phyloP scores from a whole-genome alignment of 2,113 vertebrate species.

The Caranx ignobilis region DNA sequence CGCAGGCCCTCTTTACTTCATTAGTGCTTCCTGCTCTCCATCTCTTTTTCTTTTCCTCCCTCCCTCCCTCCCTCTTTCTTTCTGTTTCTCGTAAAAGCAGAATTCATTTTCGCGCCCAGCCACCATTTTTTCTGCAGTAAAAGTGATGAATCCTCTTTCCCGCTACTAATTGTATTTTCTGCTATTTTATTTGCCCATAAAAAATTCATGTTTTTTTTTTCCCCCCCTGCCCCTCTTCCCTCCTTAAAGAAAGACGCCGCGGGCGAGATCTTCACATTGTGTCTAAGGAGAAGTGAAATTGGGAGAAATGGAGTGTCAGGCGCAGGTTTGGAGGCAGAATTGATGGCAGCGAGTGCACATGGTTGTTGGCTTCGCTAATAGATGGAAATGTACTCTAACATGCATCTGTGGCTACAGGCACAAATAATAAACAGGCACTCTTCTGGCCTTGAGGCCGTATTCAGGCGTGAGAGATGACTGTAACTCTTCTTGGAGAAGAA shows the following conservation, averaged over 20 bases:
- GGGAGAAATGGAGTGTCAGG: constrained; percentile 53
- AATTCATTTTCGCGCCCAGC: constrained; percentile 58
- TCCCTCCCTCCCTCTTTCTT: background rate
- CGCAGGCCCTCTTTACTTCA: constrained; percentile 49
- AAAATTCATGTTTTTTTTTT: constrained; percentile 56
- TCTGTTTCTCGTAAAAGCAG: constrained; percentile 62
- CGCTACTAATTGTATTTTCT: constrained; percentile 71
- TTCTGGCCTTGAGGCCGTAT: constrained; percentile 9
- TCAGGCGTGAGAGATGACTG: constrained; percentile 35
- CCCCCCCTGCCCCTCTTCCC: background rate
- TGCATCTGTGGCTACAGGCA: constrained; percentile 26
- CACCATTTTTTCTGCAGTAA: constrained; percentile 52
- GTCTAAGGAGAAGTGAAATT: constrained; percentile 33
- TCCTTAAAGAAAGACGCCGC: constrained; percentile 30
- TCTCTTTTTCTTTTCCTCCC: background rate
- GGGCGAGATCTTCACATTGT: constrained; percentile 51
- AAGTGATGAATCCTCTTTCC: constrained; percentile 64
- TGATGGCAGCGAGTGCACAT: constrained; percentile 31
- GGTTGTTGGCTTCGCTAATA: constrained; percentile 38
- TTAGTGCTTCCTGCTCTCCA: constrained; percentile 50
- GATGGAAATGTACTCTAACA: constrained; percentile 60
- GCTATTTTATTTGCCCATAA: constrained; percentile 66
- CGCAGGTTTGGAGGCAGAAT: constrained; percentile 23
- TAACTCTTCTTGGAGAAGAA: background rate
- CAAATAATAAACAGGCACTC: constrained; percentile 41